Evolutionary conservation across 2,113 vertebrate species (phyloP).

Genomic region (Anguilla rostrata): DNA sequence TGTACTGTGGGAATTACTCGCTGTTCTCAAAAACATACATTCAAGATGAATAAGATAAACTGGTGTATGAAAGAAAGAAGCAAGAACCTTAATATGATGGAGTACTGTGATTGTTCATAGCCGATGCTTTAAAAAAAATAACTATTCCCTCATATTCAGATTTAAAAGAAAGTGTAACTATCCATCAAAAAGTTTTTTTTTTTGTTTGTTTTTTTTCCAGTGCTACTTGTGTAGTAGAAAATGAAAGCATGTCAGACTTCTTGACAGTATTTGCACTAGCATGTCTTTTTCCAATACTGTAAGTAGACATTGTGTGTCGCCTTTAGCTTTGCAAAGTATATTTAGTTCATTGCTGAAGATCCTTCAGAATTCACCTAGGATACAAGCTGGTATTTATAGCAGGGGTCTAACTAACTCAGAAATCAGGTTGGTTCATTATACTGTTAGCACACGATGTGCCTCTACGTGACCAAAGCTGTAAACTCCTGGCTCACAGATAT

Average conservation of each 20-base stretch:
- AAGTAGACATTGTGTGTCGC: background rate
- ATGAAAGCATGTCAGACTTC: background rate
- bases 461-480: too few relatives aligned
- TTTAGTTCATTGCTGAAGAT: background rate
- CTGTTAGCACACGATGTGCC: too few relatives aligned
- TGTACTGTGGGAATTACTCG: background rate
- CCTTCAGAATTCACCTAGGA: too few relatives aligned
- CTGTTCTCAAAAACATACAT: background rate
- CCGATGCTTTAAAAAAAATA: background rate
- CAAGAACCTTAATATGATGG: background rate
- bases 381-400: too few relatives aligned
- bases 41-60: background rate
- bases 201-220: background rate
- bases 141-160: background rate
- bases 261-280: too few relatives aligned
- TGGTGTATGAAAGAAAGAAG: background rate
- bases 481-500: background rate
- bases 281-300: too few relatives aligned
- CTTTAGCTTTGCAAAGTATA: background rate
- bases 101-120: background rate
- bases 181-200: background rate
- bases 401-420: too few relatives aligned
- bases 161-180: background rate
- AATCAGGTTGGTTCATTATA: too few relatives aligned
- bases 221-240: background rate